phyloP scores from a whole-genome alignment of 2,113 vertebrate species.

The Pachypanchax playfairii region DNA sequence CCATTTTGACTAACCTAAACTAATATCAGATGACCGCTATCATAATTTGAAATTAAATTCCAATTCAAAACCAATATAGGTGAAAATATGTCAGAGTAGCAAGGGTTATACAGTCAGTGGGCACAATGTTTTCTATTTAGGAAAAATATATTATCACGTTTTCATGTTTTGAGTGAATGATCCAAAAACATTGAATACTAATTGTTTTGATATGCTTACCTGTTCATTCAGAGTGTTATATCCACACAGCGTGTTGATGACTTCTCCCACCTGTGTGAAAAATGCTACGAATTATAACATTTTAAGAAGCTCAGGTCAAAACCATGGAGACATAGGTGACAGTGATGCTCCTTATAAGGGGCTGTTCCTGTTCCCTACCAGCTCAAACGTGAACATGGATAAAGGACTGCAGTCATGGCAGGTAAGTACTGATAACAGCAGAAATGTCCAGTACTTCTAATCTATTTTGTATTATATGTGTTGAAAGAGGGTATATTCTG shows the following conservation, averaged over 20 bases:
- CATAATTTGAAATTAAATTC: too few relatives aligned
- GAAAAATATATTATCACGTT: too few relatives aligned
- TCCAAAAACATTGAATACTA: background rate
- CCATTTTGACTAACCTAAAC: too few relatives aligned
- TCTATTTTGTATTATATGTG: slow-evolving; percentile 12
- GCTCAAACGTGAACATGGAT: slow-evolving; percentile 25
- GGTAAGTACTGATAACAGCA: slow-evolving; percentile 35
- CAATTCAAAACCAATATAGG: too few relatives aligned
- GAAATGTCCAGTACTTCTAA: slow-evolving; percentile 29
- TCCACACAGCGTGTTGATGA: slow-evolving; percentile 88
- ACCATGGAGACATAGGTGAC: slow-evolving; percentile 4
- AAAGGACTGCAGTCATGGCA: slow-evolving; percentile 20
- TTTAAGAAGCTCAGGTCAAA: slow-evolving; percentile 28
- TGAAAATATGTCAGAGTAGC: too few relatives aligned
- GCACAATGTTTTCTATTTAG: too few relatives aligned
- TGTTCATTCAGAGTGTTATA: slow-evolving; percentile 81
- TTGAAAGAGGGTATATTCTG: background rate
- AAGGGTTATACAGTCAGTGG: too few relatives aligned
- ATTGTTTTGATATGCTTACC: slow-evolving; percentile 65
- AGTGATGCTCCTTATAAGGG: background rate
- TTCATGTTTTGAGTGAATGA: background rate
- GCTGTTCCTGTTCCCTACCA: slow-evolving; percentile 17
- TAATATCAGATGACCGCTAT: too few relatives aligned
- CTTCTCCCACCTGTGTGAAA: slow-evolving; percentile 80
- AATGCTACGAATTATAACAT: background rate